Base-by-base conservation (phyloP, 2,797 vertebrate species). In the Lophotriccus pileatus region DNA sequence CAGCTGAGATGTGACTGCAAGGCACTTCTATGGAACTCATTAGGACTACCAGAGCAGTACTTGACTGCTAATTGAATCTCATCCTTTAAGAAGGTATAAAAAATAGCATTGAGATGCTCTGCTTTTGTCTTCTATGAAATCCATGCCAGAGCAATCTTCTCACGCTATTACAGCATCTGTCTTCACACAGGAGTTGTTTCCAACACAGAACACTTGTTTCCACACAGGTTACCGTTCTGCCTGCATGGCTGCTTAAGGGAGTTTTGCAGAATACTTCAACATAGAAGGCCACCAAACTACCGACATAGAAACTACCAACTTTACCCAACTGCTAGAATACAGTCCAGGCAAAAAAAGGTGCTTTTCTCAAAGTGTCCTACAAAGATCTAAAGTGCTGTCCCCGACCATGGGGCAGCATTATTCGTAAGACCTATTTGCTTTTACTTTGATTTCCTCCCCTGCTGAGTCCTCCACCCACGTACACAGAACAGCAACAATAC, bases 61-160 rank as follows among this genome's bases (percentile, higher is more conserved):
- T 30, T 53, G 41, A 62, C 53, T 53, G 34, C 60, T 89, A 91
- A 93, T 64, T 85, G 49, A 80, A 91, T 60, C 60, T 89, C 74
- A 87, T 49, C 79, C 64, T 92, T 91, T 91, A 93, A 93, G 79
- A 77, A 87, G 82, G 16, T 72, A 87, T 47, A 80, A 92, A 92
- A 70, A 77, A 92, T 39, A 89, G 82, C 79, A 85, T 3, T 59
- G 43, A 80, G 67, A 89, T 52, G 25, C 21, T 82, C 44, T 0
- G 0, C 47, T 87, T 93, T 59, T 84, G 93, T 73, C 36, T 70
- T 73, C 52, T 32, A n/a, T 2, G 14, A 83, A 20, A 56, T 28
- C 55, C 41, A 37, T 4, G 30, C 32, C 82, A 92, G 56, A 77
- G 37, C 2, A 23, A 74, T 59, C 25, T 47, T 70, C 58, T 79